Evolutionary conservation across 2,797 vertebrate genomes (phyloP), one percentile per base, ranked within the genome.

Genomic region (Sebastiscus albofasciatus): DNA sequence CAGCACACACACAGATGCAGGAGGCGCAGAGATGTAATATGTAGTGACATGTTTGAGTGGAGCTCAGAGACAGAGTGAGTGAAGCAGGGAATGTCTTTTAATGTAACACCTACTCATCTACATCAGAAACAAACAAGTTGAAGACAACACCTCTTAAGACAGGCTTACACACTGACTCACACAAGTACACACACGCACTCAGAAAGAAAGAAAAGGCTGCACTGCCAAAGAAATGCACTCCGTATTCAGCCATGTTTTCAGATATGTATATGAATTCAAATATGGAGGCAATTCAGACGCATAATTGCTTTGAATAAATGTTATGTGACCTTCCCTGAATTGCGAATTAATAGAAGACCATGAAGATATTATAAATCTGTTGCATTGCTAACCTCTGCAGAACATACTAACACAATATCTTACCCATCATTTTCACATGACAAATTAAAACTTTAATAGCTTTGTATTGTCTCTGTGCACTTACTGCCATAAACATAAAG

Each of bases 31-130:
- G 81, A 90, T 71, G 81, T 92, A 91, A 93, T 88, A 69, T 79
- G 83, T 83, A 84, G 83, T 90, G 90, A 91, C 89, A 86, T 86
- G 75, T 87, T 86, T 85, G 90, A 92, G 86, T 87, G 81, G 82
- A 87, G 87, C 87, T 87, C 69, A 82, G 87, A 90, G 82, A 91
- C 80, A 29, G 77, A 85, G 80, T 80, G 86, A 93, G 83, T 86
- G 89, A 92, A 88, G 87, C 73, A 31, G 79, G 81, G 85, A 83
- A 89, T 26, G 72, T 89, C 82, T 87, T 54, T 92, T 89, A 90
- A 93, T 91, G 85, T 88, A 87, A 89, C 92, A 90, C 91, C 88
- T 85, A 90, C 92, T 89, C 90, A 87, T 89, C 80, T 86, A 85
- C 83, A 89, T 80, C 82, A 82, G 70, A 87, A 79, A 85, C 83